A percentile compares a stretch with the other conserved stretches of the same genome.
phyloP scores from a whole-genome alignment of 2,113 vertebrate genomes.

The Coreoperca whiteheadi region DNA sequence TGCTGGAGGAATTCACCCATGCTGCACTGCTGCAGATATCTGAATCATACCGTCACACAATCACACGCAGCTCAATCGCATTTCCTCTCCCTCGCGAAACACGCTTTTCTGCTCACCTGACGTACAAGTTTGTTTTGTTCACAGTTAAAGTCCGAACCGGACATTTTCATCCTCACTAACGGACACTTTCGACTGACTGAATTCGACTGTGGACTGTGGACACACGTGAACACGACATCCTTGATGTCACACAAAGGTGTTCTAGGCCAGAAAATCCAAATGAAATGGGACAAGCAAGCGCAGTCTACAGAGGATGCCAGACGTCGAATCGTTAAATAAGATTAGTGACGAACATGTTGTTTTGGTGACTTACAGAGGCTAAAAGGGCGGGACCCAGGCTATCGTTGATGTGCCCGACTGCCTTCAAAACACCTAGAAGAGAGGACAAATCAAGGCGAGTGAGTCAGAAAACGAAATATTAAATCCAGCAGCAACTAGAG shows the following conservation, averaged over 20 bases:
- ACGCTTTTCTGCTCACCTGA: constrained; percentile 2
- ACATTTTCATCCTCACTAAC: neutral
- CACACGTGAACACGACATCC: neutral
- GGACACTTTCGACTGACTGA: neutral
- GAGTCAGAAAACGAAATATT: neutral
- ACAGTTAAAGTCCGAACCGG: neutral
- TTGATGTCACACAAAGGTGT: too few species aligned
- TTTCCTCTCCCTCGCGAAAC: constrained; percentile 5
- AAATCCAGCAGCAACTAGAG: neutral
- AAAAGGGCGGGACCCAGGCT: constrained; percentile 91
- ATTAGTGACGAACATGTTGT: neutral
- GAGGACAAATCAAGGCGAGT: neutral
- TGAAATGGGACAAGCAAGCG: too few species aligned
- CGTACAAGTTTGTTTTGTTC: neutral
- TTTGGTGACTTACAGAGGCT: constrained; percentile 88
- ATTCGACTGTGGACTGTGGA: neutral
- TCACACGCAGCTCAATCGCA: constrained; percentile 6
- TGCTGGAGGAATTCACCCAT: constrained; percentile 13
- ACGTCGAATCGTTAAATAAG: neutral
- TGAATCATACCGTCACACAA: neutral
- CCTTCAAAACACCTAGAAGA: constrained; percentile 86
- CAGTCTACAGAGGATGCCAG: neutral
- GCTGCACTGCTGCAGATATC: constrained; percentile 20
- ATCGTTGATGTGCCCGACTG: constrained; percentile 95
- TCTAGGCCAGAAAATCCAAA: too few species aligned